Conservation (phyloP, 2,113 vertebrate genomes). For the Vulpes lagopus region DNA sequence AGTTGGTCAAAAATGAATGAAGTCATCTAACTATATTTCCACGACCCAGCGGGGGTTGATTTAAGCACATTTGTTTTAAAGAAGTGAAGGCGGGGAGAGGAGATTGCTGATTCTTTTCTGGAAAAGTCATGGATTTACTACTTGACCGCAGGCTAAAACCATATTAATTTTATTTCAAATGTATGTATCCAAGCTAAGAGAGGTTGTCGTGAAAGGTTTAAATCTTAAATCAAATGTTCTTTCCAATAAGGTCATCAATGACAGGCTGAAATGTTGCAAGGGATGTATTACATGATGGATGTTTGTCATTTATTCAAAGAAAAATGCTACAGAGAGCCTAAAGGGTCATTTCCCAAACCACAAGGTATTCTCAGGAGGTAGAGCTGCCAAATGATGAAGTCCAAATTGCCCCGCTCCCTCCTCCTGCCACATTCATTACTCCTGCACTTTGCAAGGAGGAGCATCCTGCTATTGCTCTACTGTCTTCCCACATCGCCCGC, state of each 20-base stretch:
- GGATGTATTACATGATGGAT: constrained; percentile 80
- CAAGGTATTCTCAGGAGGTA: constrained; percentile 48
- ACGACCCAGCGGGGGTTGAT: constrained; percentile 19
- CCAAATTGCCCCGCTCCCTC: constrained; percentile 22
- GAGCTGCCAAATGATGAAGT: constrained; percentile 11
- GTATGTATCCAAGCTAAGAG: constrained; percentile 79
- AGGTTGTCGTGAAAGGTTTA: constrained; percentile 84
- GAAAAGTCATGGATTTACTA: constrained; percentile 81
- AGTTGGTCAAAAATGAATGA: constrained; percentile 74
- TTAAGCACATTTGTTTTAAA: constrained; percentile 73
- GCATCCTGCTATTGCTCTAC: fast-evolving
- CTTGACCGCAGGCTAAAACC: constrained; percentile 77
- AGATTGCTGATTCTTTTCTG: constrained; percentile 57
- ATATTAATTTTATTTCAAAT: constrained; percentile 84
- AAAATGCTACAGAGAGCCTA: constrained; percentile 68
- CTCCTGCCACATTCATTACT: constrained; percentile 10
- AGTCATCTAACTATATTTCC: constrained; percentile 69
- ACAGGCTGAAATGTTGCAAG: constrained; percentile 79
- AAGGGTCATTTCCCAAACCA: constrained; percentile 75
- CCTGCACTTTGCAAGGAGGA: constrained; percentile 34
- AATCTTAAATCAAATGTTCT: constrained; percentile 85
- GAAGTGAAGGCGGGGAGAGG: not conserved
- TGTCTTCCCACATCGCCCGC: not conserved
- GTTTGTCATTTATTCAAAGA: constrained; percentile 67
- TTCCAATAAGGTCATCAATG: constrained; percentile 85